These are phyloP conservation scores for Heliothis subflexa DNA, from an alignment of 1,140 invertebrate genomes.

Conservation along the genomic window DNA sequence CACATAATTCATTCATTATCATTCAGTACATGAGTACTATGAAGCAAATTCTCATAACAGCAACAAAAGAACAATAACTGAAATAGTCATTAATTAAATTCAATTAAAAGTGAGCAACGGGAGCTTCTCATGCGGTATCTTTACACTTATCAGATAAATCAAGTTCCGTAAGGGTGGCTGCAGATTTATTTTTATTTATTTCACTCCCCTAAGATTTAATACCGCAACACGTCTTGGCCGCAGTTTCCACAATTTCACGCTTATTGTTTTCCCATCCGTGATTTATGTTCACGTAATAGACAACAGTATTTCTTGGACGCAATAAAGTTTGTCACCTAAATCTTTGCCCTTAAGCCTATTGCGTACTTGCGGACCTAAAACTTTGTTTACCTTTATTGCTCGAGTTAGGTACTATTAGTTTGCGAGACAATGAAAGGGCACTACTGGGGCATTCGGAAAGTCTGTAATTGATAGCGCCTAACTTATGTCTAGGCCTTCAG, in stretches of 20 bases:
- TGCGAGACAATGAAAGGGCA: not conserved
- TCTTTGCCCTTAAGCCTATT: conserved; percentile 81
- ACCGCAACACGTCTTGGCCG: conserved; percentile 74
- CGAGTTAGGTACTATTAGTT: conserved; percentile 3
- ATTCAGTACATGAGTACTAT: conserved; percentile 22
- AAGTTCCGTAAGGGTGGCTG: conserved; percentile 73
- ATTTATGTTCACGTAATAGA: conserved; percentile 84
- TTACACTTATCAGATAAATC: conserved; percentile 79
- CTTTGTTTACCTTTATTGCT: conserved; percentile 47
- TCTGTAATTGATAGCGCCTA: not conserved
- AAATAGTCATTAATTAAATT: conserved; percentile 44
- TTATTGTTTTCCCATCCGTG: conserved; percentile 86
- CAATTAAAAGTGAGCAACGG: conserved; percentile 40
- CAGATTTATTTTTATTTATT: conserved; percentile 86
- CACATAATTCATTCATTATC: conserved; percentile 39
- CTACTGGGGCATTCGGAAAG: not conserved
- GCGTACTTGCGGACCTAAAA: conserved; percentile 59
- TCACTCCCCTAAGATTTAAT: conserved; percentile 84
- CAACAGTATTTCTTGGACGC: conserved; percentile 80
- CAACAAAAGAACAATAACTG: conserved; percentile 47
- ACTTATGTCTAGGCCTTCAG: not conserved
- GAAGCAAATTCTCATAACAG: conserved; percentile 39
- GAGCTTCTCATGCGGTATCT: conserved; percentile 41
- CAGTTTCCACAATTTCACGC: conserved; percentile 86
- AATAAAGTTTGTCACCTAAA: conserved; percentile 85